Evolutionary conservation across 1,140 invertebrate genomes (phyloP).

Genomic region (Lordiphosa mommai): DNA sequence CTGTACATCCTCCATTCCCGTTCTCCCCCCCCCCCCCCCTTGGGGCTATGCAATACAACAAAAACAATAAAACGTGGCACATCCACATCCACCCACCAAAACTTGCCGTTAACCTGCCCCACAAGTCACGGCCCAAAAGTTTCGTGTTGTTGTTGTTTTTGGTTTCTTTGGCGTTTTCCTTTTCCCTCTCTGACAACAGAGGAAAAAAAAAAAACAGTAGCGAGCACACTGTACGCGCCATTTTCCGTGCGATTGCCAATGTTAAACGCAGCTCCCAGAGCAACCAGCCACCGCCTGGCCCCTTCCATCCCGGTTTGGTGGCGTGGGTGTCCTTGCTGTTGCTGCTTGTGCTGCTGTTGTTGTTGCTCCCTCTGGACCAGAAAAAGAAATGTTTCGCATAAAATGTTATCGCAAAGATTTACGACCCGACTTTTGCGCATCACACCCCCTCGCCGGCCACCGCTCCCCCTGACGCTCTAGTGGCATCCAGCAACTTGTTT

Average conservation of each 20-base stretch:
- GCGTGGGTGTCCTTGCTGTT: slow-evolving; percentile 59
- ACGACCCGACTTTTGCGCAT: slow-evolving; percentile 80
- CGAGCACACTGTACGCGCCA: slow-evolving; percentile 75
- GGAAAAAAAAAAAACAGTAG: slow-evolving; percentile 25
- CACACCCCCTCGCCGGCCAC: slow-evolving; percentile 41
- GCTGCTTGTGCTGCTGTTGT: slow-evolving; percentile 26
- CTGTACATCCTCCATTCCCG: neutral
- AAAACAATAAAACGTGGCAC: slow-evolving; percentile 72
- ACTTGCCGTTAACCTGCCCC: slow-evolving; percentile 51
- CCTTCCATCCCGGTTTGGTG: slow-evolving; percentile 4
- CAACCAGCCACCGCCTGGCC: slow-evolving; percentile 31
- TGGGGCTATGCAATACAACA: slow-evolving; percentile 58
- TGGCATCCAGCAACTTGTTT: slow-evolving; percentile 74
- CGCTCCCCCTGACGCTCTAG: slow-evolving; percentile 12
- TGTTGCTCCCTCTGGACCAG: slow-evolving; percentile 73
- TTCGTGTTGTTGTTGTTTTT: slow-evolving; percentile 29
- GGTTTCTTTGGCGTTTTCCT: slow-evolving; percentile 26
- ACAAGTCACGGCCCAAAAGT: slow-evolving; percentile 60
- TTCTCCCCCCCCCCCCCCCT: neutral
- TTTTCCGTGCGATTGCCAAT: slow-evolving; percentile 75
- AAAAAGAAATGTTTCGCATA: slow-evolving; percentile 80
- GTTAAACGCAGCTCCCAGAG: slow-evolving; percentile 63
- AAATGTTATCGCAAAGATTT: slow-evolving; percentile 80
- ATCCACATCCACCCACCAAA: slow-evolving; percentile 20
- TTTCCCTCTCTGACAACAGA: slow-evolving; percentile 39